Conservation (phyloP, 2,797 vertebrate genomes). For the Trematomus bernacchii region DNA sequence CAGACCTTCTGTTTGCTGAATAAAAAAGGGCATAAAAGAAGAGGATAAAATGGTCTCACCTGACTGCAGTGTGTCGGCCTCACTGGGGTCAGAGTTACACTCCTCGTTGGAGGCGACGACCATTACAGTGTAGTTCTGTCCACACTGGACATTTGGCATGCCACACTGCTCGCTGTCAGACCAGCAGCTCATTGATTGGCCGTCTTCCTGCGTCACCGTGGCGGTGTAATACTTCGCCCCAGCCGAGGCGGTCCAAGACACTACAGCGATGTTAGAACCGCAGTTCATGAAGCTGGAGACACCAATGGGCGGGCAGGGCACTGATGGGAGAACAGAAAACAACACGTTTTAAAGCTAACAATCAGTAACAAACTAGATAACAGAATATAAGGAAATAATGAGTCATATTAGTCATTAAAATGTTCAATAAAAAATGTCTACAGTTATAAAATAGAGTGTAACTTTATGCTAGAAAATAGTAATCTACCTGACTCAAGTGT, state of each 20-base stretch:
- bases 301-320: constrained; percentile 79
- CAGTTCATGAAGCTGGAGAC: constrained; percentile 81
- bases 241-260: constrained; percentile 78
- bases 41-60: constrained; percentile 63
- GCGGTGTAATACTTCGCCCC: constrained; percentile 81
- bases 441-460: not conserved
- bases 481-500: constrained; percentile 77
- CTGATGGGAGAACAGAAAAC: constrained; percentile 58
- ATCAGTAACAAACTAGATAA: not conserved
- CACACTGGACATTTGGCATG: constrained; percentile 80
- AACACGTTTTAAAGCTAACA: not conserved
- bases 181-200: constrained; percentile 72
- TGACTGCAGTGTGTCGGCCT: constrained; percentile 68
- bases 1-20: not conserved
- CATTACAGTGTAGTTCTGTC: constrained; percentile 78
- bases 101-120: constrained; percentile 75
- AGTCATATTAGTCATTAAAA: not conserved
- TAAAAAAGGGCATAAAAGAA: not conserved
- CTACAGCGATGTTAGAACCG: constrained; percentile 77
- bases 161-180: constrained; percentile 77
- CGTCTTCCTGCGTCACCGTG: constrained; percentile 59
- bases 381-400: not conserved
- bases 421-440: not conserved
- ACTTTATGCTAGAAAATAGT: not conserved
- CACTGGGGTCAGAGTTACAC: constrained; percentile 80